Evolutionary conservation across 2,888 invertebrate genomes (phyloP).

Genomic region (Acanthosoma haemorrhoidale): DNA sequence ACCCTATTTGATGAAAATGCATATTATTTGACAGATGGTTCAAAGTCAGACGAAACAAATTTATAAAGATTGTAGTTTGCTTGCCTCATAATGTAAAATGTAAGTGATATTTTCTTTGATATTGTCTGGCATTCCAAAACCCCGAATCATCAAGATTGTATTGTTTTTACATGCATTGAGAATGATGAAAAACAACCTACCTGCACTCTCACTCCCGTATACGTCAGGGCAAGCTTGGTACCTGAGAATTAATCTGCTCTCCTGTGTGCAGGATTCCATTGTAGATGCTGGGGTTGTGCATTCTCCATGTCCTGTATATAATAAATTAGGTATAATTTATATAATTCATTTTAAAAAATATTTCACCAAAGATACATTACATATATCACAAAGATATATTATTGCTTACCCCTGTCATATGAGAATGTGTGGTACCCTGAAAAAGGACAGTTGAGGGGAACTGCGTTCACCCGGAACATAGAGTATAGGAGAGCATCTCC

Average conservation of each 20-base stretch:
- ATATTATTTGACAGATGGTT: no score
- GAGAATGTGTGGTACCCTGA: constrained; percentile 86
- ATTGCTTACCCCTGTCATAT: constrained; percentile 64
- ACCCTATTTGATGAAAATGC: no score
- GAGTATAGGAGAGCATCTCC: constrained; percentile 84
- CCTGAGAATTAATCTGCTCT: constrained; percentile 79
- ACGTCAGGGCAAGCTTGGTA: constrained; percentile 93
- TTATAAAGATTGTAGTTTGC: no score
- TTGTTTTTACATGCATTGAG: background rate
- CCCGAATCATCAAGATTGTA: no score
- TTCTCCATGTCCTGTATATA: constrained; percentile 71
- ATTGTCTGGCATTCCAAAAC: no score
- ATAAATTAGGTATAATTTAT: no score
- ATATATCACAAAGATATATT: no score
- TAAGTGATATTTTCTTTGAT: no score
- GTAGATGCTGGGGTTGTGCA: constrained; percentile 85
- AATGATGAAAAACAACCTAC: background rate
- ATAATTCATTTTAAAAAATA: no score
- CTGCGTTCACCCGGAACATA: constrained; percentile 82
- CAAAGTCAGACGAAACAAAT: no score
- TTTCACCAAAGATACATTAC: no score
- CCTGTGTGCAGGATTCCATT: constrained; percentile 90
- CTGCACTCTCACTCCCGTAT: constrained; percentile 82
- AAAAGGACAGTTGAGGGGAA: constrained; percentile 83
- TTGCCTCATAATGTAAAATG: no score